Evolutionary conservation across 2,113 vertebrate genomes (phyloP).

Genomic region (Mus musculus): GRCm39 chrX:41366001-41366500

Average conservation of each 20-base stretch:
- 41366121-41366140: constrained; percentile 86
- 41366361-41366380: constrained; percentile 16
- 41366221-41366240: constrained; percentile 88
- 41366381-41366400: constrained; percentile 39
- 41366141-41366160: constrained; percentile 88
- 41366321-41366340: constrained; percentile 33
- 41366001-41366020: constrained; percentile 99
- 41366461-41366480: not conserved
- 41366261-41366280: constrained; percentile 86
- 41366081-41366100: constrained; percentile 83
- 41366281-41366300: constrained; percentile 81
- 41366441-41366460: not conserved
- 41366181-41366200: constrained; percentile 89
- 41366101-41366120: constrained; percentile 86
- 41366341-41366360: not conserved
- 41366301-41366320: constrained; percentile 72
- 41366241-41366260: constrained; percentile 84
- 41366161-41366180: constrained; percentile 87
- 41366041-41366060: constrained; percentile 98
- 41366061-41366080: constrained; percentile 92
- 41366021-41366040: constrained; percentile 99
- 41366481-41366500: constrained; percentile 24
- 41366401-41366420: constrained; percentile 34
- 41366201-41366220: constrained; percentile 88
- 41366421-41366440: not conserved